phyloP scores from a whole-genome alignment of 1,140 invertebrate genomes.

The Stenopsyche tienmushanensis region DNA sequence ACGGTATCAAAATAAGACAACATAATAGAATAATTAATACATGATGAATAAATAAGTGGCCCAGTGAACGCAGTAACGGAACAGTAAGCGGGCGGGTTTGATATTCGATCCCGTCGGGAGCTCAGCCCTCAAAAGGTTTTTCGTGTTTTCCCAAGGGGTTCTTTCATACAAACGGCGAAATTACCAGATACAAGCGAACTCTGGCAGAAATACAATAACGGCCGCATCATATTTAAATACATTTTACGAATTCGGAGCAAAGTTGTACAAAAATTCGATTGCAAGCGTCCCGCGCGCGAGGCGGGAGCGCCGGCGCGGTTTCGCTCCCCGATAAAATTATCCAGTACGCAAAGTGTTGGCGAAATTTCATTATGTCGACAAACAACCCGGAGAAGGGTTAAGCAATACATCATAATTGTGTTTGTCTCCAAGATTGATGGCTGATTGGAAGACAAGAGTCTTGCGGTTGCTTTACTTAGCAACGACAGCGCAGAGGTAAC shows the following conservation, averaged over 20 bases:
- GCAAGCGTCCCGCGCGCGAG: too few relatives aligned
- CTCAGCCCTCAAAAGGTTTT: constrained; percentile 29
- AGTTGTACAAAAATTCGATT: too few relatives aligned
- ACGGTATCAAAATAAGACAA: neutral
- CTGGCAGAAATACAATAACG: neutral
- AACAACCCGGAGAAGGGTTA: constrained; percentile 33
- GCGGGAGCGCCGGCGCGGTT: too few relatives aligned
- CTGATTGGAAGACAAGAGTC: constrained; percentile 33
- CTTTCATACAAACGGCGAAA: neutral
- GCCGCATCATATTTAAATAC: neutral
- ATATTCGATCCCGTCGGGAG: constrained; percentile 19
- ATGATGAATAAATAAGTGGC: neutral
- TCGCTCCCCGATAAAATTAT: neutral
- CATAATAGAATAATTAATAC: constrained; percentile 2
- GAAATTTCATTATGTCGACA: constrained; percentile 37
- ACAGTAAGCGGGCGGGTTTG: constrained; percentile 11
- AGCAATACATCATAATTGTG: constrained; percentile 33
- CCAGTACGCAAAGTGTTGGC: neutral
- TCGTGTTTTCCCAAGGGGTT: constrained; percentile 32
- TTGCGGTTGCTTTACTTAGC: constrained; percentile 14
- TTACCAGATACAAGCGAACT: constrained; percentile 1
- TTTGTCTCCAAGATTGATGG: constrained; percentile 38
- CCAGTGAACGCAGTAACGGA: neutral
- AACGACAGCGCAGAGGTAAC: too few relatives aligned
- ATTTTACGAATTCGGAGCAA: too few relatives aligned